Evolutionary conservation across 2,797 vertebrate genomes (phyloP), one percentile per base, ranked within the genome.

Genomic region (Buphagus erythrorhynchus): DNA sequence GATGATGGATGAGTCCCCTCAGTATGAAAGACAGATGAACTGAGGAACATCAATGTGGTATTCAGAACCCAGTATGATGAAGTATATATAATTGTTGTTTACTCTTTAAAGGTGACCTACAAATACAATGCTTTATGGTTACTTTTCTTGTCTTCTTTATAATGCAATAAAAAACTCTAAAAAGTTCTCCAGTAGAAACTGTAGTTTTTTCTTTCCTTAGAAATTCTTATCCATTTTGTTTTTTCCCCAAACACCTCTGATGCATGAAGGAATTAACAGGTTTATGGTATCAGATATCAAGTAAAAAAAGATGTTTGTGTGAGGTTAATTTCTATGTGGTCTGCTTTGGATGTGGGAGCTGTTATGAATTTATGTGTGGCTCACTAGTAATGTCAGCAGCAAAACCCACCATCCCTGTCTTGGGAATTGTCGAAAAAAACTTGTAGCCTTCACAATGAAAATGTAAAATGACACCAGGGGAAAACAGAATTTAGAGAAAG

Each of bases 31-130:
- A 95, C 79, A 91, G 85, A 91, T 90, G 89, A 95, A 91, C 43
- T 92, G 76, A 90, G 43, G 79, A 93, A 29, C 55, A 78, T 31
- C 69, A 84, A 21, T 0, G 0, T 73, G 43, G 91, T 90, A 94
- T 89, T 81, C 90, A 91, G 76, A 94, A 73, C 72, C 80, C 84
- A 72, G 68, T 43, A 52, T 81, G 79, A 95, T 95, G 58, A 76
- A 95, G 42, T 73, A 33, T 16, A 28, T 78, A 46, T 67, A 91
- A 95, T 95, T 93, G 49, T 80, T 95, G 86, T 95, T 88, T 94
- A 81, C 73, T 71, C 20, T 73, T 59, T 78, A 84, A 91, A 95
- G 95, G 91, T 96, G 93, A 95, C 95, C 91, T 96, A 42, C 10
- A 88, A 80, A 73, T 58, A 16, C 0, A 20, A 26, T 69, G 58